These are phyloP conservation scores for Drosophila lacertosa DNA, from an alignment of 1,140 invertebrate species.

Conservation along the genomic window DNA sequence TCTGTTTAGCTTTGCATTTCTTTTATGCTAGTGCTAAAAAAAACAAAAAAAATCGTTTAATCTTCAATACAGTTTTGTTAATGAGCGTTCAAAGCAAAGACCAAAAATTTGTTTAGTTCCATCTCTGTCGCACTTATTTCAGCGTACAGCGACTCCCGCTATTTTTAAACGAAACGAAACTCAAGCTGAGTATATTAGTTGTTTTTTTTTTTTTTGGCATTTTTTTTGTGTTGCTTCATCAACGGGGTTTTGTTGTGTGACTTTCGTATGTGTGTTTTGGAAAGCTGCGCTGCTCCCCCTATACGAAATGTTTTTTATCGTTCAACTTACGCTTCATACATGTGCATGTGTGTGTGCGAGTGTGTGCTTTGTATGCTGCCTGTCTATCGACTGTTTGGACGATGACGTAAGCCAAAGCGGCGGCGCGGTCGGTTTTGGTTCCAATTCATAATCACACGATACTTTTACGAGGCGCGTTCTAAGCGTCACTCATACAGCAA, in stretches of 20 bases:
- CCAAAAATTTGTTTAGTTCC: slow-evolving; percentile 34
- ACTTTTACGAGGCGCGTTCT: slow-evolving; percentile 61
- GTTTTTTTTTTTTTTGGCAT: slow-evolving; percentile 35
- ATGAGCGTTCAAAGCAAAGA: slow-evolving; percentile 61
- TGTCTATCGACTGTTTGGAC: slow-evolving; percentile 52
- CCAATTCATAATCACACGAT: slow-evolving; percentile 78
- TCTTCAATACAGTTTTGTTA: slow-evolving; percentile 72
- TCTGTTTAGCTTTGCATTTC: slow-evolving; percentile 49
- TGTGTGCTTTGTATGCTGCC: slow-evolving; percentile 51
- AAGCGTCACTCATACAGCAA: slow-evolving; percentile 37
- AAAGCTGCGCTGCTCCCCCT: slow-evolving; percentile 63
- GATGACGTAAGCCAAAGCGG: slow-evolving; percentile 72
- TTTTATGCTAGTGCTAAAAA: slow-evolving; percentile 18
- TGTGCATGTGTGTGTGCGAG: slow-evolving; percentile 25
- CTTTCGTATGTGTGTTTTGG: slow-evolving; percentile 63
- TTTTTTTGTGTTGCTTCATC: slow-evolving; percentile 58
- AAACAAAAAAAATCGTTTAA: slow-evolving; percentile 58
- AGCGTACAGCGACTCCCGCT: slow-evolving; percentile 52
- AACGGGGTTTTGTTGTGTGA: slow-evolving; percentile 67
- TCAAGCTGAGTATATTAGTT: slow-evolving; percentile 60
- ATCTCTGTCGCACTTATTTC: slow-evolving; percentile 33
- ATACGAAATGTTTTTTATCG: slow-evolving; percentile 74
- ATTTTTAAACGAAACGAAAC: slow-evolving; percentile 68
- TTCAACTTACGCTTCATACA: slow-evolving; percentile 46
- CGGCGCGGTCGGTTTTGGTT: slow-evolving; percentile 56